Evolutionary conservation across 2,888 invertebrate genomes (phyloP).

Genomic region (Scaeva pyrastri): DNA sequence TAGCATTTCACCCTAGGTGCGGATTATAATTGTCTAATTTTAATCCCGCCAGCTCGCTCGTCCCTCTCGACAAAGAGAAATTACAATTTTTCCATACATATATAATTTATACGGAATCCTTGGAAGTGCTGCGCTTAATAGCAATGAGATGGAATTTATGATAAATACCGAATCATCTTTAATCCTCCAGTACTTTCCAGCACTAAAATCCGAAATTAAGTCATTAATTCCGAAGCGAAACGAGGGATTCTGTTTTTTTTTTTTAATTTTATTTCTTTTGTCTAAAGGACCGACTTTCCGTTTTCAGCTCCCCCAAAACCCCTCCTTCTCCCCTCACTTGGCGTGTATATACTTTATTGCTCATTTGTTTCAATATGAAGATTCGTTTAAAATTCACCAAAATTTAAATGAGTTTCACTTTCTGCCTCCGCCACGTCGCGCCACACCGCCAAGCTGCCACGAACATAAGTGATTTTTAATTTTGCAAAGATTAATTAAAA

Average conservation of each 20-base stretch:
- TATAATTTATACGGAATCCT: constrained; percentile 14
- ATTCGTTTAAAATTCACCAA: constrained; percentile 63
- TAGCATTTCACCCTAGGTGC: constrained; percentile 14
- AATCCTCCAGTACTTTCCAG: constrained; percentile 29
- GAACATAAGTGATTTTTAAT: constrained; percentile 72
- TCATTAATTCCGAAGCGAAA: constrained; percentile 27
- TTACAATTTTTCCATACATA: constrained; percentile 27
- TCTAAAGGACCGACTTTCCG: constrained; percentile 13
- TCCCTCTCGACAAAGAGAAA: constrained; percentile 18
- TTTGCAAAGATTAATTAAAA: constrained; percentile 72
- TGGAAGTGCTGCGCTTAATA: constrained; percentile 8
- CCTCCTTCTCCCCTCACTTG: not conserved
- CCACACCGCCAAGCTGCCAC: not conserved
- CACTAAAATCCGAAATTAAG: constrained; percentile 27
- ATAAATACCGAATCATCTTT: constrained; percentile 36
- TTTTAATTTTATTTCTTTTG: not conserved
- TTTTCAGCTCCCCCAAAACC: no score
- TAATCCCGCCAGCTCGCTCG: constrained; percentile 8
- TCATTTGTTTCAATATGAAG: constrained; percentile 62
- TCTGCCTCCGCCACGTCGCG: constrained; percentile 5
- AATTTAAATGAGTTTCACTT: constrained; percentile 40
- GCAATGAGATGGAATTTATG: constrained; percentile 33
- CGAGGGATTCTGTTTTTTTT: constrained; percentile 15
- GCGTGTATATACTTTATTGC: constrained; percentile 55
- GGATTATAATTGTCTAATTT: constrained; percentile 56